Evolutionary conservation across 2,888 invertebrate genomes (phyloP).

Genomic region (Scaeva pyrastri): DNA sequence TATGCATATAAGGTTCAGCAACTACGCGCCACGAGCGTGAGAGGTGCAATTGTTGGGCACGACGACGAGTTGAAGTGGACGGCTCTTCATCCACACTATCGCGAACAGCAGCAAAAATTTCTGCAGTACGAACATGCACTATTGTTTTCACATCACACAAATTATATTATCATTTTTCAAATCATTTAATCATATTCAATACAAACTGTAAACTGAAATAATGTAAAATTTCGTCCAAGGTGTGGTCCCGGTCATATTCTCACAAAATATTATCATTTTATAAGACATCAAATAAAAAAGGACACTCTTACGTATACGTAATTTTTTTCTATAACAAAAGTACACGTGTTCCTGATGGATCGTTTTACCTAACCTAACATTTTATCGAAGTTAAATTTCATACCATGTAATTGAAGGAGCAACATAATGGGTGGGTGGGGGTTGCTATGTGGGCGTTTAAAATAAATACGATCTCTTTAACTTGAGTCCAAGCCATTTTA

Average conservation of each 20-base stretch:
- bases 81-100: no score
- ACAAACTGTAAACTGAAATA: conserved; percentile 56
- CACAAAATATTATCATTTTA: conserved; percentile 5
- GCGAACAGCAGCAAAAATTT: no score
- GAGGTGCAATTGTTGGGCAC: no score
- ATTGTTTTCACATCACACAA: no score
- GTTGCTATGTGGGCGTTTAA: conserved; percentile 11
- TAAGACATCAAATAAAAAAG: background rate
- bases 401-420: background rate
- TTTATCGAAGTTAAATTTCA: background rate
- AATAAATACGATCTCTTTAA: conserved; percentile 59
- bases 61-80: no score
- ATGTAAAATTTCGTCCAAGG: conserved; percentile 41
- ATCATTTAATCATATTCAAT: conserved; percentile 55
- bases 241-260: conserved; percentile 23
- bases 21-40: no score
- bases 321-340: background rate
- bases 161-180: no score
- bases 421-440: background rate
- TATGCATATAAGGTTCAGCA: no score
- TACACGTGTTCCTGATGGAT: no score
- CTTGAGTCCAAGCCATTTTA: conserved; percentile 59
- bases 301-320: background rate
- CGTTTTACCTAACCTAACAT: background rate
- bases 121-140: no score